These are phyloP conservation scores for Tortrix viridana DNA, from an alignment of 2,888 invertebrate species.

Conservation along the genomic window DNA sequence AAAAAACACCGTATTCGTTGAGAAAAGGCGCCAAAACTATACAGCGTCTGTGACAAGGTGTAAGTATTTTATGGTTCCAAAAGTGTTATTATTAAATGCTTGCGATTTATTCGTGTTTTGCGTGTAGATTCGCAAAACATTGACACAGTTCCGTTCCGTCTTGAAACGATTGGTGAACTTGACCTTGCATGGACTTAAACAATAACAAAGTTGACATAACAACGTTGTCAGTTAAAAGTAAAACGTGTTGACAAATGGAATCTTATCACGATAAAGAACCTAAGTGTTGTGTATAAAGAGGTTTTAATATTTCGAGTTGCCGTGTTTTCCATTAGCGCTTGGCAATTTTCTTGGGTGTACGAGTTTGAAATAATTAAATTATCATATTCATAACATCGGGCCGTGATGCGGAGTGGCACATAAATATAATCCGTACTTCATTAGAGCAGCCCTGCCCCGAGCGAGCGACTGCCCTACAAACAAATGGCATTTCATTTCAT, in stretches of 20 bases:
- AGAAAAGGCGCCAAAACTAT: slow-evolving; percentile 33
- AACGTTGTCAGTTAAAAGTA: background rate
- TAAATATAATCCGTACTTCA: slow-evolving; percentile 25
- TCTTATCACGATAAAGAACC: background rate
- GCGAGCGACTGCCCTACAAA: slow-evolving; percentile 1
- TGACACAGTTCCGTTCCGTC: slow-evolving; percentile 29
- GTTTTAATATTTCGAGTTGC: slow-evolving; percentile 8
- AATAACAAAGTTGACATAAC: slow-evolving; percentile 27
- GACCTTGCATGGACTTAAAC: slow-evolving; percentile 30
- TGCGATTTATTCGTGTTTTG: slow-evolving; percentile 2
- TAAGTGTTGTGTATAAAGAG: background rate
- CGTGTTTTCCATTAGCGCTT: slow-evolving; percentile 19
- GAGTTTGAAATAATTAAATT: slow-evolving; percentile 38
- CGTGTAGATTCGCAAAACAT: slow-evolving; percentile 22
- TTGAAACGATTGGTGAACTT: slow-evolving; percentile 31
- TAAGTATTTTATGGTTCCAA: slow-evolving; percentile 24
- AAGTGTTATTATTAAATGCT: slow-evolving; percentile 4
- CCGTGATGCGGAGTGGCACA: slow-evolving; percentile 16
- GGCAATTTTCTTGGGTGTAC: slow-evolving; percentile 27
- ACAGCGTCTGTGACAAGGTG: slow-evolving; percentile 23
- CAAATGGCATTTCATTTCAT: slow-evolving; percentile 9
- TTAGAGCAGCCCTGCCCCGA: slow-evolving; percentile 2
- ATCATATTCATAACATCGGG: slow-evolving; percentile 36
- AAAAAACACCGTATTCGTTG: slow-evolving; percentile 29
- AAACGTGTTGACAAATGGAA: slow-evolving; percentile 3